Evolutionary conservation across 2,113 vertebrate species (phyloP), one percentile per base, ranked within the genome.

Genomic region (Vidua macroura): DNA sequence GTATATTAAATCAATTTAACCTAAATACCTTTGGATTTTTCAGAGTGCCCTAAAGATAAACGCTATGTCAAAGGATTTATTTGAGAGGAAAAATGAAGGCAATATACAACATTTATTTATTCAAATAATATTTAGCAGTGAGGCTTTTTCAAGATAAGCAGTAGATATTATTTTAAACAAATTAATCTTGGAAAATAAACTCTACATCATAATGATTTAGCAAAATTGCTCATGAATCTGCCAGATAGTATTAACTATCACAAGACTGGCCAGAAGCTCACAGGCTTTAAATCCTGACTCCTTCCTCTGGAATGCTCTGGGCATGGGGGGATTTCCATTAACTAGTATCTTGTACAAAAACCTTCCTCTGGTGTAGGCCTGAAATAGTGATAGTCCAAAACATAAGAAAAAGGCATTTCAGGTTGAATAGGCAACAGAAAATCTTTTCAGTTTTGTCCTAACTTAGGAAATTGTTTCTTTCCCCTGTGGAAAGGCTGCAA

Each of bases 41-140:
- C 41, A 68, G 62, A 66, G 11, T 76, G 91, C 39, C 48, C 39
- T 55, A 7, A 88, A 92, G 83, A 90, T 67, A 96, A 96, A 92
- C 19, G 30, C 37, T 23, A 14, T 13, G 22, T 64, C 88, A 79
- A 82, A 80, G n/a, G 53, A 80, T 60, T 82, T 53, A 68, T 64
- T 90, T 89, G 80, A 81, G 23, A 76, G n/a, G 72, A 77, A 75
- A 87, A 93, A 56, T 55, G 51, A 89, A 91, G 90, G 79, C 64
- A 64, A 72, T 27, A 55, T 31, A 35, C 31, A 84, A 31, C 68
- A 53, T 60, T 93, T 85, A 80, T 60, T 73, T 66, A 73, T 58
- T 85, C 59, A 64, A 53, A 35, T 60, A 80, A 66, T 70, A 90
- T 60, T 80, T 70, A 83, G 62, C 28, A 66, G 70, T 0, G 28